Evolutionary conservation across 2,888 invertebrate species (phyloP).

Genomic region (Diaprepes abbreviatus): DNA sequence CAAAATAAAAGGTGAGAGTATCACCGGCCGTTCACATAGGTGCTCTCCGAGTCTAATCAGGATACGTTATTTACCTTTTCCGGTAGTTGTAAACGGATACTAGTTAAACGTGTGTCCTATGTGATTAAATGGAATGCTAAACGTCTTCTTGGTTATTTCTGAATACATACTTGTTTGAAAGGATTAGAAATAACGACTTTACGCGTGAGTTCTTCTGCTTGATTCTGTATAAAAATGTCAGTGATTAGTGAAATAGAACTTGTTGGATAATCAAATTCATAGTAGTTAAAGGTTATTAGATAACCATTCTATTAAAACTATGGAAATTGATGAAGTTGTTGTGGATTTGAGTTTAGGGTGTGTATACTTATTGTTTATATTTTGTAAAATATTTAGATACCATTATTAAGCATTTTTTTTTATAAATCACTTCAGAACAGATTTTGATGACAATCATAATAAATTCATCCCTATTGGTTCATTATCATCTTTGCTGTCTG

Average conservation of each 20-base stretch:
- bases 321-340: conserved; percentile 91
- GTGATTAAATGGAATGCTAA: no score
- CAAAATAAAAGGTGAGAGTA: conserved; percentile 42
- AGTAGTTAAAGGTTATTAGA: conserved; percentile 28
- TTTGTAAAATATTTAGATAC: no score
- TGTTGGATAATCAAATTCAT: conserved; percentile 34
- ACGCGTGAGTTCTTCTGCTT: not conserved
- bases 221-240: conserved; percentile 22
- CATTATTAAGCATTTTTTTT: no score
- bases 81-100: conserved; percentile 20
- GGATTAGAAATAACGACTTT: not conserved
- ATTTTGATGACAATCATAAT: no score
- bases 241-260: conserved; percentile 35
- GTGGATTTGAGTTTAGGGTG: conserved; percentile 91
- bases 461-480: no score
- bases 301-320: conserved; percentile 68
- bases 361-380: conserved; percentile 57
- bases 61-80: conserved; percentile 48
- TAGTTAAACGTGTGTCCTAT: no score
- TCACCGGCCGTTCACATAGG: conserved; percentile 58
- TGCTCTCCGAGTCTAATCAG: conserved; percentile 41
- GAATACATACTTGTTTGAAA: no score
- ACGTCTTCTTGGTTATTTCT: no score
- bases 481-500: no score
- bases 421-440: no score